These are phyloP conservation scores for Spongilla lacustris DNA, from an alignment of 37 sponge, comb jelly and placozoan species.

Conservation along the genomic window DNA sequence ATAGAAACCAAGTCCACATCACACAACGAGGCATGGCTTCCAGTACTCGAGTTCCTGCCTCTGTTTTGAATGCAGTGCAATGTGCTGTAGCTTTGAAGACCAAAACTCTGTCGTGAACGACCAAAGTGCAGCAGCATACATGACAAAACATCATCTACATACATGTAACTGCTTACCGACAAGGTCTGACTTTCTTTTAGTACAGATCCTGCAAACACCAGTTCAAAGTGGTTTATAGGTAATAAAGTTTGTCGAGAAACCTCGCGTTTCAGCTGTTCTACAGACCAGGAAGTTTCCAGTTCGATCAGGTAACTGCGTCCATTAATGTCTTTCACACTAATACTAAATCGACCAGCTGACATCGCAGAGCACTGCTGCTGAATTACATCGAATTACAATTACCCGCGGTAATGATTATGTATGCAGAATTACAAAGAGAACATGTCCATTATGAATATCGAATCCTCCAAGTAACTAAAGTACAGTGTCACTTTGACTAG, in stretches of 20 bases:
- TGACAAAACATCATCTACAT: background rate
- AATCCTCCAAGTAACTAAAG: too few relatives aligned
- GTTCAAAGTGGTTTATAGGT: constrained; percentile 6
- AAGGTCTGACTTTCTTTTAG: constrained; percentile 25
- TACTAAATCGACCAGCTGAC: constrained; percentile 17
- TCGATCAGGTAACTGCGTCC: constrained; percentile 38
- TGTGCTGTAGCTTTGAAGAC: constrained; percentile 66
- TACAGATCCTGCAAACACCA: constrained; percentile 60
- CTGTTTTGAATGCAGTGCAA: constrained; percentile 56
- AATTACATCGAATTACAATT: too few relatives aligned
- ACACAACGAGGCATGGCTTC: background rate
- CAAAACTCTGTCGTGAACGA: constrained; percentile 28
- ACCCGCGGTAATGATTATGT: too few relatives aligned
- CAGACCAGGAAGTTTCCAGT: constrained; percentile 39
- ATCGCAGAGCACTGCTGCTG: too few relatives aligned
- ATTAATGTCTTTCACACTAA: constrained; percentile 52
- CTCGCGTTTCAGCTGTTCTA: constrained; percentile 47
- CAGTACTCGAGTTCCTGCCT: background rate
- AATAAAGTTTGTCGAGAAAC: constrained; percentile 13
- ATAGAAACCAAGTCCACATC: background rate
- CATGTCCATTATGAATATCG: too few relatives aligned
- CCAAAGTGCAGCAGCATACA: too few relatives aligned
- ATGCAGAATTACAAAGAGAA: too few relatives aligned
- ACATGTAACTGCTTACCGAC: background rate
- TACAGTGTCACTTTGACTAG: too few relatives aligned